Percentiles rank a stretch among this genome's conserved stretches.
phyloP scores from a whole-genome alignment of 2,888 invertebrate species.

The Andrena haemorrhoa region DNA sequence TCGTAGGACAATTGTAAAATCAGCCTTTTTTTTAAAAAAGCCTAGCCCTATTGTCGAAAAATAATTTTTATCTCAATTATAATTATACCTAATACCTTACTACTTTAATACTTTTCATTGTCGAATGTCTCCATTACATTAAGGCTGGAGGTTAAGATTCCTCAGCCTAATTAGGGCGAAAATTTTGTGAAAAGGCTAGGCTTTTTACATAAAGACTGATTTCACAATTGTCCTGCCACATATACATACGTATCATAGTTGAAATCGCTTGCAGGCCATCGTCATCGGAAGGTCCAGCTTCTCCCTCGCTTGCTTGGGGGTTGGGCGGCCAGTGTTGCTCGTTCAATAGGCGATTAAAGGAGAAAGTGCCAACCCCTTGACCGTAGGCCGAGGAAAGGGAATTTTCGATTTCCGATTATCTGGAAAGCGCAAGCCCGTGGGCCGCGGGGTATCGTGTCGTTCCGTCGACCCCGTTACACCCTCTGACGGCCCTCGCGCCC shows the following conservation, averaged over 20 bases:
- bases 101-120: too few species aligned
- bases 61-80: too few species aligned
- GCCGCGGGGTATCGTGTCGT: constrained; percentile 32
- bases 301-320: neutral
- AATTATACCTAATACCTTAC: too few species aligned
- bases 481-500: constrained; percentile 35
- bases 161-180: too few species aligned
- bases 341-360: constrained; percentile 56
- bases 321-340: neutral
- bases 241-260: neutral
- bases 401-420: constrained; percentile 65
- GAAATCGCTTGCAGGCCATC: neutral
- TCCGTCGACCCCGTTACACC: constrained; percentile 56
- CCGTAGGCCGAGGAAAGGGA: constrained; percentile 46
- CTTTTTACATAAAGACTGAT: too few species aligned
- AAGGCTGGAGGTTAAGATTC: too few species aligned
- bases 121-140: too few species aligned
- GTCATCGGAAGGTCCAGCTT: neutral
- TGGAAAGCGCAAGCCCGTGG: constrained; percentile 50
- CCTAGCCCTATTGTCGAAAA: too few species aligned
- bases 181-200: too few species aligned
- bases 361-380: constrained; percentile 63
- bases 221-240: neutral
- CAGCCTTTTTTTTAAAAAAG: too few species aligned
- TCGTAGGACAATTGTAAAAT: too few species aligned